phyloP scores from a whole-genome alignment of 2,113 vertebrate species.

The Hystrix brachyura region DNA sequence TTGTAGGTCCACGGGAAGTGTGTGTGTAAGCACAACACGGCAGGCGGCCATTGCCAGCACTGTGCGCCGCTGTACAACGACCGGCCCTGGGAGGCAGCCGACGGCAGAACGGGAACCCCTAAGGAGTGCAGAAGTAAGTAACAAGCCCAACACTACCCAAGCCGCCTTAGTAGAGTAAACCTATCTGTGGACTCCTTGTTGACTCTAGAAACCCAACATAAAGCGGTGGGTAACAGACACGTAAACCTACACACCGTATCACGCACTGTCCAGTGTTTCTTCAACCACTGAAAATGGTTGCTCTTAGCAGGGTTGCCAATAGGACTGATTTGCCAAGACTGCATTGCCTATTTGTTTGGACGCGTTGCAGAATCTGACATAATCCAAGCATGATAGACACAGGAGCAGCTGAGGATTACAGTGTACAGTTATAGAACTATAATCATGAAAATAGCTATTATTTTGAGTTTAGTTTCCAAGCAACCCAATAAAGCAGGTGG shows the following conservation, averaged over 20 bases:
- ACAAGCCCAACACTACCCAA: neutral
- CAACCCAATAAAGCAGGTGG: slow-evolving; percentile 4
- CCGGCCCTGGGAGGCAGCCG: slow-evolving; percentile 96
- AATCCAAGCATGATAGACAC: neutral
- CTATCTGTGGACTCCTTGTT: neutral
- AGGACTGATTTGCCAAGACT: neutral
- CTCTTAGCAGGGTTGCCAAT: neutral
- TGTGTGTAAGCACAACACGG: slow-evolving; percentile 97
- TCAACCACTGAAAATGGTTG: neutral
- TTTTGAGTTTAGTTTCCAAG: slow-evolving; percentile 52
- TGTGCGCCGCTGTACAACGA: slow-evolving; percentile 95
- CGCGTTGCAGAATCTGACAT: neutral
- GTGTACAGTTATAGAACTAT: neutral
- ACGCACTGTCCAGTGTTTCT: rapidly evolving
- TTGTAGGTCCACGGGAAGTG: slow-evolving; percentile 96
- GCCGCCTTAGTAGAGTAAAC: neutral
- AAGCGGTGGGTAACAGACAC: neutral
- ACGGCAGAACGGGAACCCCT: slow-evolving; percentile 94
- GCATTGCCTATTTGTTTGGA: neutral
- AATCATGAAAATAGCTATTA: slow-evolving; percentile 9
- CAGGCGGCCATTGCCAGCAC: slow-evolving; percentile 94
- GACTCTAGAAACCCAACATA: slow-evolving; percentile 66
- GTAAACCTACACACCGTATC: neutral
- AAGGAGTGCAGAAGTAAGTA: slow-evolving; percentile 96
- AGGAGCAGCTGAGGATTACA: neutral